These are phyloP conservation scores for Cataglyphis livida DNA, from an alignment of 2,888 invertebrate species.

Conservation along the genomic window DNA sequence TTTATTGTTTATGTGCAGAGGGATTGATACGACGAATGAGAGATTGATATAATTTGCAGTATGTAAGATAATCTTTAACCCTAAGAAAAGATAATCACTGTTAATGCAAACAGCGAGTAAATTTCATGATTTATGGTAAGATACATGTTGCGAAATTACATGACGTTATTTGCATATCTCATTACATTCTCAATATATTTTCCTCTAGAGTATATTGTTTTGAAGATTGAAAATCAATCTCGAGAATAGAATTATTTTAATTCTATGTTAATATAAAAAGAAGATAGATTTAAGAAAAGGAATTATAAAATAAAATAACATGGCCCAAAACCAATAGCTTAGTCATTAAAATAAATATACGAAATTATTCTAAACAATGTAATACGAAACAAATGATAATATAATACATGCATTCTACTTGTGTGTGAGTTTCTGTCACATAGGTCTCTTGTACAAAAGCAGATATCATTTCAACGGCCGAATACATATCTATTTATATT, in stretches of 20 bases:
- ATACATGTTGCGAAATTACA: not conserved
- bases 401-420: not conserved
- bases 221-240: not conserved
- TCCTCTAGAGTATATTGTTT: not conserved
- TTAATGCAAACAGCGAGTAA: constrained; percentile 43
- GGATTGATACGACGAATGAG: not conserved
- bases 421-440: not conserved
- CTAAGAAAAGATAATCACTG: constrained; percentile 41
- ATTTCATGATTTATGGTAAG: constrained; percentile 37
- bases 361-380: not conserved
- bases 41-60: constrained; percentile 41
- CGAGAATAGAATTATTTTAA: not conserved
- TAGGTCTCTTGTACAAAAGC: not conserved
- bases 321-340: not conserved
- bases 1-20: not conserved
- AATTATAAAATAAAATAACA: not conserved
- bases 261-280: not conserved
- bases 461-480: not conserved
- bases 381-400: not conserved
- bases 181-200: not conserved
- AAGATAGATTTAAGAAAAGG: no score
- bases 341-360: not conserved
- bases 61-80: constrained; percentile 49
- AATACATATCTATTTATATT: constrained; percentile 37
- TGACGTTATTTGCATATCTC: not conserved